Evolutionary conservation across 1,140 invertebrate genomes (phyloP).

Genomic region (Thaumatotibia leucotreta): DNA sequence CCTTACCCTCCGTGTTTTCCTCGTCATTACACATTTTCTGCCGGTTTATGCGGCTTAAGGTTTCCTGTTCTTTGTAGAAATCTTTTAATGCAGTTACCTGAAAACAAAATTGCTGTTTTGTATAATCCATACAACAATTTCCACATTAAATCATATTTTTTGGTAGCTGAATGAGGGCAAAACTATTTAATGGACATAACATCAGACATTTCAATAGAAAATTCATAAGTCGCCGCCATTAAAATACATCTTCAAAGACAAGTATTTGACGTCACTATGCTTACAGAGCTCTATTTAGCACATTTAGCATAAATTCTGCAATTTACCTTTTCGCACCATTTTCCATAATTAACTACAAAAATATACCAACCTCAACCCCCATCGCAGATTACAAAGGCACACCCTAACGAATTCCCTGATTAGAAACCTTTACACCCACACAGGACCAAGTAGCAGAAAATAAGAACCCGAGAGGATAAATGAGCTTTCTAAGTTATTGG

Average conservation of each 20-base stretch:
- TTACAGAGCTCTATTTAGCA: no score
- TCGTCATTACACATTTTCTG: not conserved
- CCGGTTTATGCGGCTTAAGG: slow-evolving; percentile 1
- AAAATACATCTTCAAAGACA: no score
- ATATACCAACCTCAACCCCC: not conserved
- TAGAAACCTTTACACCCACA: not conserved
- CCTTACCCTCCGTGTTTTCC: slow-evolving; percentile 19
- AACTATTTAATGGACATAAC: no score
- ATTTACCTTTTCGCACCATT: not conserved
- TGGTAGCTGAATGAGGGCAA: no score
- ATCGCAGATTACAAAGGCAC: not conserved
- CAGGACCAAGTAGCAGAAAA: not conserved
- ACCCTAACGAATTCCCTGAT: not conserved
- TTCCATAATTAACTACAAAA: not conserved
- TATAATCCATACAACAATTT: no score
- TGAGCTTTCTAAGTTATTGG: slow-evolving; percentile 31
- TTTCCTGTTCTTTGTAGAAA: slow-evolving; percentile 4
- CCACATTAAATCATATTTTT: no score
- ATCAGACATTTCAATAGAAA: no score
- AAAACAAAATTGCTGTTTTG: not conserved
- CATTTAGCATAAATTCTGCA: no score
- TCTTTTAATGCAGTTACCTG: not conserved
- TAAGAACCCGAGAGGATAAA: not conserved
- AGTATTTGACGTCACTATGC: no score
- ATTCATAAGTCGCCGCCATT: no score